Base-by-base conservation (phyloP, 2,797 vertebrate genomes). In the Eutrigla gurnardus region DNA sequence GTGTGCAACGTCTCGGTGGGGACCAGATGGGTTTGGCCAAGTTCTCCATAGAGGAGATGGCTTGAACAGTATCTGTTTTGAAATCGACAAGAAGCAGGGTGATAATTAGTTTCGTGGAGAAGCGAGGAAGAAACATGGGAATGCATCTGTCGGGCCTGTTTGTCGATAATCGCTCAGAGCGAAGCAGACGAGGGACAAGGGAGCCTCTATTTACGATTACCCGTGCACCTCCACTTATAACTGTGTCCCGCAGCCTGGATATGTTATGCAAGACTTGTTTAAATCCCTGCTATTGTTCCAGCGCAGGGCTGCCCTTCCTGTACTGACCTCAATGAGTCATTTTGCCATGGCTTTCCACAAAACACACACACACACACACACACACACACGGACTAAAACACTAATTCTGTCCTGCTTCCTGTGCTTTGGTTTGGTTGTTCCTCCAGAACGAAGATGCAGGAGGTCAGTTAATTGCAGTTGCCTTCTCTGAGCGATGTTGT, bases 271-370 rank as follows among this genome's bases (percentile, higher is more conserved):
- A 92, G 77, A 47, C 58, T 70, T 89, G 89, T 93, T 93, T 91
- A 90, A 87, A 88, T 78, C 91, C 88, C 77, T 80, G 86, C 90
- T 81, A 92, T 94, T 94, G 93, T 94, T 94, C 84, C 73, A 83
- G 84, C 7, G 61, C 71, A 40, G 73, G 45, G 73, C 81, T 80
- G 90, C 88, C 88, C 88, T 94, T 94, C 93, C 93, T 93, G 93
- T 52, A 3, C 78, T 68, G 81, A 89, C 76, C 82, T 78, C 77
- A 77, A 5, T 37, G 61, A 85, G 80, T 85, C 62, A 70, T 36
- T 82, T 80, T 65, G 77, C 73, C 66, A 40, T 46, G 52, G 62
- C 36, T 82, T 78, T 86, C 79, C 78, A 68, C 73, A 64, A 84
- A 70, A 77, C 60, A 73, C 68, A 66, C 52, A 64, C 15, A 32